These are phyloP conservation scores for Lasioglossum oenotherae DNA, from an alignment of 2,888 invertebrate species.

Conservation along the genomic window DNA sequence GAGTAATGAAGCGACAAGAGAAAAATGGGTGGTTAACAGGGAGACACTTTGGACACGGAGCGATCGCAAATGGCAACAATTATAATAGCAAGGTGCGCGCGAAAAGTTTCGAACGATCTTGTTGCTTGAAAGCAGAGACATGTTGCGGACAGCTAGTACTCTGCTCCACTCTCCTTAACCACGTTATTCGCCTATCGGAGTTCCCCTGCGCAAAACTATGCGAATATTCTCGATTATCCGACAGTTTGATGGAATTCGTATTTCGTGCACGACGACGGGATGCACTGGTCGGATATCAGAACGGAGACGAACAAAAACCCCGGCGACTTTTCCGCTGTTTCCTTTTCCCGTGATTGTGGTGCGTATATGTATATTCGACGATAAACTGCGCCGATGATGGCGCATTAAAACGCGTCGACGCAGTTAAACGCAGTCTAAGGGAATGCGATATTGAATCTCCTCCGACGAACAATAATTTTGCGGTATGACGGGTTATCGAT, in stretches of 20 bases:
- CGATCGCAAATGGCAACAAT: slow-evolving; percentile 5
- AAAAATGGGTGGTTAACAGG: background rate
- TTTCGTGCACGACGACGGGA: slow-evolving; percentile 39
- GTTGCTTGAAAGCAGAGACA: slow-evolving; percentile 83
- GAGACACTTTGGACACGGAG: background rate
- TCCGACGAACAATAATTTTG: slow-evolving; percentile 38
- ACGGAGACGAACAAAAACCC: slow-evolving; percentile 34
- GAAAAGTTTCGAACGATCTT: slow-evolving; percentile 73
- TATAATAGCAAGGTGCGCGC: slow-evolving; percentile 31
- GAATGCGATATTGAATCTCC: slow-evolving; percentile 24
- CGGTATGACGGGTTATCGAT: slow-evolving; percentile 35
- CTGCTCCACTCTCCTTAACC: slow-evolving; percentile 72
- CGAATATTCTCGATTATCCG: slow-evolving; percentile 78
- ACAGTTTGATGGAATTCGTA: slow-evolving; percentile 69
- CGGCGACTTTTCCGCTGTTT: slow-evolving; percentile 2
- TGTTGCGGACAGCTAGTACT: slow-evolving; percentile 82
- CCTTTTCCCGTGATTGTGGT: background rate
- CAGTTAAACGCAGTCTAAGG: slow-evolving; percentile 14
- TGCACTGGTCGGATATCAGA: slow-evolving; percentile 44
- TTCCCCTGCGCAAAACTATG: slow-evolving; percentile 74
- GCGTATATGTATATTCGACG: background rate
- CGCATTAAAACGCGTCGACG: background rate
- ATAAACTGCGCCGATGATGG: background rate
- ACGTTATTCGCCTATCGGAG: slow-evolving; percentile 73
- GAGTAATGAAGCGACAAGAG: background rate